phyloP scores from a whole-genome alignment of 2,888 invertebrate species.

The Sicus ferrugineus region DNA sequence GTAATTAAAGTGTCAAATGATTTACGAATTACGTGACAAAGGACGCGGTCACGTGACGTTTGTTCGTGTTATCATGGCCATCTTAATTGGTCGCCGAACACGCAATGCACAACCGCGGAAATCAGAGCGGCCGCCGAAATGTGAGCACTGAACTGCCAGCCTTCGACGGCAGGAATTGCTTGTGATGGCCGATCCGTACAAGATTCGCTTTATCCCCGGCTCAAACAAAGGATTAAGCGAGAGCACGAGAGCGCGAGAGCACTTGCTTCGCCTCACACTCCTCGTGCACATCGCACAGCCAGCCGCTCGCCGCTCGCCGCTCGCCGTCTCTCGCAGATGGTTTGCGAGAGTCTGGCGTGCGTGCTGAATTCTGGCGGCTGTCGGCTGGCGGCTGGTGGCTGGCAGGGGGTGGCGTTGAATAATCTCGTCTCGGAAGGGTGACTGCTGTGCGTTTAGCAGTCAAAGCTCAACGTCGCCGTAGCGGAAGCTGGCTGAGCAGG shows the following conservation, averaged over 20 bases:
- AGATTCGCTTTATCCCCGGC: slow-evolving; percentile 4
- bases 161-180: not conserved
- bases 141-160: not conserved
- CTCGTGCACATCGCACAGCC: not conserved
- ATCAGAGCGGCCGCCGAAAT: not conserved
- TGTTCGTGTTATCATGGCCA: slow-evolving; percentile 16
- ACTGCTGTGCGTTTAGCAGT: not conserved
- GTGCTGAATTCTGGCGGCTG: not conserved
- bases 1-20: slow-evolving; percentile 62
- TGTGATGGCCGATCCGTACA: not conserved
- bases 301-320: not conserved
- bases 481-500: not conserved
- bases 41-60: slow-evolving; percentile 39
- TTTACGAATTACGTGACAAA: slow-evolving; percentile 40
- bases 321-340: not conserved
- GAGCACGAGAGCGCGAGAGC: no score
- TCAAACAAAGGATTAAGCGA: slow-evolving; percentile 5
- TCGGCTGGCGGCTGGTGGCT: not conserved
- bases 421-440: not conserved
- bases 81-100: slow-evolving; percentile 15
- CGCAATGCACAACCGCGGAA: slow-evolving; percentile 1
- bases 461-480: no score
- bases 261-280: not conserved
- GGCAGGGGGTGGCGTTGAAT: not conserved
- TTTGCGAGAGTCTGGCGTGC: not conserved